These are phyloP conservation scores for Callospermophilus lateralis DNA, from an alignment of 2,113 vertebrate species.

Conservation along the genomic window DNA sequence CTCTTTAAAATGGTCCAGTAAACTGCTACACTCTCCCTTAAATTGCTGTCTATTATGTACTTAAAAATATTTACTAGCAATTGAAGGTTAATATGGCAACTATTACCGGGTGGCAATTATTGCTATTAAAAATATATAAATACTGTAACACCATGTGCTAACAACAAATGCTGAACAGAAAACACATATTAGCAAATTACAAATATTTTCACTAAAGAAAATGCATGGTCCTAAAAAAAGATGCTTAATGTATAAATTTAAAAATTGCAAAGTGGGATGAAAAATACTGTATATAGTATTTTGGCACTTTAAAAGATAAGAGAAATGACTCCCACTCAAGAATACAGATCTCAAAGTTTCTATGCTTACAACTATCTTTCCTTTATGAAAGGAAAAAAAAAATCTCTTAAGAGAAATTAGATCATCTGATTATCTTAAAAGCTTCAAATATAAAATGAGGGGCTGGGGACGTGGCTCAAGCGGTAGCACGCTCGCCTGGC, in stretches of 20 bases:
- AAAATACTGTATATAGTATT: constrained; percentile 27
- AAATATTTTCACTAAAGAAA: constrained; percentile 72
- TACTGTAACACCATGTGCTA: constrained; percentile 73
- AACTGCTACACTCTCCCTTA: constrained; percentile 80
- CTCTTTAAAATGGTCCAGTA: constrained; percentile 84
- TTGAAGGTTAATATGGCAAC: constrained; percentile 84
- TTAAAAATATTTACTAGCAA: constrained; percentile 84
- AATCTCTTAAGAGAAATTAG: constrained; percentile 41
- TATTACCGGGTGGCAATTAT: constrained; percentile 80
- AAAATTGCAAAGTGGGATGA: constrained; percentile 57
- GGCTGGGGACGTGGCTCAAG: no score
- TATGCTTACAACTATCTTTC: constrained; percentile 50
- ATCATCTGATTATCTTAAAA: constrained; percentile 60
- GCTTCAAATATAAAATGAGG: constrained; percentile 50
- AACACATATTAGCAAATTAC: constrained; percentile 68
- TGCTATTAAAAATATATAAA: constrained; percentile 79
- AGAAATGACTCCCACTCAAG: constrained; percentile 33
- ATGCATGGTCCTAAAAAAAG: constrained; percentile 53
- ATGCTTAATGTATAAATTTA: constrained; percentile 60
- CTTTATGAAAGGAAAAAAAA: constrained; percentile 9
- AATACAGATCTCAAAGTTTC: constrained; percentile 54
- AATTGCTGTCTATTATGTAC: constrained; percentile 84
- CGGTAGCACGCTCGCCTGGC: no score
- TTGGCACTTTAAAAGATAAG: constrained; percentile 17
- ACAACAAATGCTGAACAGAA: constrained; percentile 74